Percentiles rank a stretch among this genome's conserved stretches.
These are phyloP conservation scores for Dufourea novaeangliae DNA, from an alignment of 1,140 invertebrate species.

Conservation along the genomic window DNA sequence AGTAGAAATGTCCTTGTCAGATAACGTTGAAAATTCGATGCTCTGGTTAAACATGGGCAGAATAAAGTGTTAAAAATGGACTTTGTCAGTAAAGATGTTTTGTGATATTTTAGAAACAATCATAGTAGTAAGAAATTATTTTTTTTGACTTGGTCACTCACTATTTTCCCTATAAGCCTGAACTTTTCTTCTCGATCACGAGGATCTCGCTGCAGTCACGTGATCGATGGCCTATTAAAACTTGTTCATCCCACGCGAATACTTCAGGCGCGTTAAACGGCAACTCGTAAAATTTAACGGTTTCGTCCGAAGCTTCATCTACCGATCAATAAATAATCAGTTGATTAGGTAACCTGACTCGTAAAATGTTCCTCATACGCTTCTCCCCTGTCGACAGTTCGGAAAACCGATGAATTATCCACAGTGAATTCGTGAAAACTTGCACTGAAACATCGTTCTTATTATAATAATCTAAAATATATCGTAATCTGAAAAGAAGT, in stretches of 20 bases:
- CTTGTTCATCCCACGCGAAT: neutral
- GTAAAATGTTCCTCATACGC: neutral
- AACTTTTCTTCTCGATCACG: neutral
- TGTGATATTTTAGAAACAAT: too few species aligned
- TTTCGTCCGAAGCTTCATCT: neutral
- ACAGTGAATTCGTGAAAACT: too few species aligned
- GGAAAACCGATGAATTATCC: neutral
- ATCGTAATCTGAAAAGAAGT: too few species aligned
- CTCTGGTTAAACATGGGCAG: too few species aligned
- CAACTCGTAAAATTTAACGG: slow-evolving; percentile 23
- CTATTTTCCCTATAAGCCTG: neutral
- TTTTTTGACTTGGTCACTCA: neutral
- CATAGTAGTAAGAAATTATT: too few species aligned
- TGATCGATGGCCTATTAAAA: neutral
- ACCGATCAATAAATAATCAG: neutral
- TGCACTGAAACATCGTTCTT: too few species aligned
- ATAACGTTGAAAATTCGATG: too few species aligned
- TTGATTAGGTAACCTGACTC: neutral
- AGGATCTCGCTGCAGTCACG: neutral
- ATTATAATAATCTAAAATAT: too few species aligned
- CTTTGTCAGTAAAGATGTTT: too few species aligned
- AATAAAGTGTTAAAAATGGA: too few species aligned
- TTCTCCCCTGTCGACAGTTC: neutral
- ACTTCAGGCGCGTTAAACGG: neutral
- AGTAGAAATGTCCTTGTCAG: too few species aligned